Evolutionary conservation across 2,888 invertebrate species (phyloP).

Genomic region (Leucozona laternaria): DNA sequence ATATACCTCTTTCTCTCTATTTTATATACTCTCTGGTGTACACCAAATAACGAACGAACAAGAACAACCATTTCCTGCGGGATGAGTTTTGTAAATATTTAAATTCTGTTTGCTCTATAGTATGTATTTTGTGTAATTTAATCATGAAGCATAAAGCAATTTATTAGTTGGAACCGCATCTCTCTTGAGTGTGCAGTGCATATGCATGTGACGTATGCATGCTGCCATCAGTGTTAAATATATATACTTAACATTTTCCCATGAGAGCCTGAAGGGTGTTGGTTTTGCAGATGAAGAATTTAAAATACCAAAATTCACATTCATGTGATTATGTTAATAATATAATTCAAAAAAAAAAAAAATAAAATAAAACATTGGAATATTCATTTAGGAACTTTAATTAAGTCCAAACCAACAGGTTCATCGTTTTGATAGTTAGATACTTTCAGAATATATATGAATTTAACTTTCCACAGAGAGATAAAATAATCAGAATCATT

Average conservation of each 20-base stretch:
- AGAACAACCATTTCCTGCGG: slow-evolving; percentile 35
- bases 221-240: slow-evolving; percentile 1
- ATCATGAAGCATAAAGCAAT: slow-evolving; percentile 73
- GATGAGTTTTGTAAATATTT: slow-evolving; percentile 71
- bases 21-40: background rate
- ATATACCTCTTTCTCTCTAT: background rate
- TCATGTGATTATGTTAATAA: slow-evolving; percentile 15
- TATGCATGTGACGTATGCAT: slow-evolving; percentile 44
- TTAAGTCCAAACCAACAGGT: slow-evolving; percentile 31
- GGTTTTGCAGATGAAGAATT: slow-evolving; percentile 26
- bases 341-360: background rate
- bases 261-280: background rate
- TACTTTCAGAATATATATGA: background rate
- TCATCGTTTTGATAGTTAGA: slow-evolving; percentile 1
- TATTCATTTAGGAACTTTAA: slow-evolving; percentile 36
- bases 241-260: background rate
- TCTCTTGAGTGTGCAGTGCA: slow-evolving; percentile 27
- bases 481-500: background rate
- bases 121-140: slow-evolving; percentile 69
- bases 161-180: slow-evolving; percentile 70
- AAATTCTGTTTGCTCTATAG: slow-evolving; percentile 58
- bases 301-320: slow-evolving; percentile 15
- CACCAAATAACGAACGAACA: slow-evolving; percentile 4
- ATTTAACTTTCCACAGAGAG: background rate
- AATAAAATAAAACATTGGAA: slow-evolving; percentile 3